Conservation (phyloP, 1,140 invertebrate genomes). For the Cyclina sinensis region DNA sequence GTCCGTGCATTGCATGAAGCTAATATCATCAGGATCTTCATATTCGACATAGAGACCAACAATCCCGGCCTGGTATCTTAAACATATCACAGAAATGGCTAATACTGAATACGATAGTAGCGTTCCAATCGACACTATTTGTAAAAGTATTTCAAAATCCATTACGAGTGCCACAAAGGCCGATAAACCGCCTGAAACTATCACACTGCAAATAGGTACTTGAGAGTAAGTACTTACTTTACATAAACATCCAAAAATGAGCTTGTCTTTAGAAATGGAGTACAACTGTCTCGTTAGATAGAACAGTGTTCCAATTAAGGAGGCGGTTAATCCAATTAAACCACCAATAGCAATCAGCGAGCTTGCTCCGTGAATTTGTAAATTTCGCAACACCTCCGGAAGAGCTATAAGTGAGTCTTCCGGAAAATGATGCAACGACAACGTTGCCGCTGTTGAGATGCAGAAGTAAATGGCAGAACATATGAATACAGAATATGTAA, state of each 20-base stretch:
- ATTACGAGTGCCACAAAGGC: conserved; percentile 92
- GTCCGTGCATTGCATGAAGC: conserved; percentile 68
- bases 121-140: conserved; percentile 97
- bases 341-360: conserved; percentile 84
- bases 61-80: conserved; percentile 85
- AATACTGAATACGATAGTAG: conserved; percentile 95
- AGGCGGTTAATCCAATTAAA: conserved; percentile 79
- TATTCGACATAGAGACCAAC: conserved; percentile 81
- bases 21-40: conserved; percentile 74
- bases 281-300: conserved; percentile 97
- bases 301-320: conserved; percentile 96
- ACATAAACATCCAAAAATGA: conserved; percentile 92
- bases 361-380: conserved; percentile 79
- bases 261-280: conserved; percentile 96
- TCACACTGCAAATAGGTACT: conserved; percentile 91
- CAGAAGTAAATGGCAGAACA: conserved; percentile 78
- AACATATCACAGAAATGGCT: conserved; percentile 93
- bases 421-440: conserved; percentile 81
- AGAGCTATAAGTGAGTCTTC: conserved; percentile 72
- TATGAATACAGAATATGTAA: conserved; percentile 79
- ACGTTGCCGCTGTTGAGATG: conserved; percentile 81
- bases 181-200: conserved; percentile 92
- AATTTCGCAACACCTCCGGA: conserved; percentile 74
- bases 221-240: conserved; percentile 85
- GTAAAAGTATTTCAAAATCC: conserved; percentile 93